A percentile compares a stretch with the other conserved stretches of the same genome.
Conservation (phyloP, 2,888 invertebrate species). For the Campopleginae sp. region DNA sequence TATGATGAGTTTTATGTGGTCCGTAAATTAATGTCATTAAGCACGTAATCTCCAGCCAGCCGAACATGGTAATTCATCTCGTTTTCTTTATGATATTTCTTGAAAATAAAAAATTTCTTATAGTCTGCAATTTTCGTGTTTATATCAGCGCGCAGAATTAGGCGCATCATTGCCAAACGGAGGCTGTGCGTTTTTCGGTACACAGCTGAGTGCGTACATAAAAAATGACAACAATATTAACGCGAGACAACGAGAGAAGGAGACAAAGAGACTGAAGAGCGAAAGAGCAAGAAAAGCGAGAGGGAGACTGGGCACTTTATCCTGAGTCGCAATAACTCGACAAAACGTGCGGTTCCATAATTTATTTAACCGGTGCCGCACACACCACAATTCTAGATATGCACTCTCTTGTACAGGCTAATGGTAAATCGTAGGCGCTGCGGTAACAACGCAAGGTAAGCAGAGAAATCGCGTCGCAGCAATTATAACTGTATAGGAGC, state of each 20-base stretch:
- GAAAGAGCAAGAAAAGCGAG: background rate
- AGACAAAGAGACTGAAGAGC: constrained; percentile 8
- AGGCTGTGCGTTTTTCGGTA: background rate
- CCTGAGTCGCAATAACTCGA: constrained; percentile 57
- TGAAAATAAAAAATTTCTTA: background rate
- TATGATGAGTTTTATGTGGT: background rate
- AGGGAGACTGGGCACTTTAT: constrained; percentile 26
- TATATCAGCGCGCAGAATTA: background rate
- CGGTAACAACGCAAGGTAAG: constrained; percentile 69
- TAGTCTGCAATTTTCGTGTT: background rate
- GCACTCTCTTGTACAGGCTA: constrained; percentile 70
- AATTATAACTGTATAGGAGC: constrained; percentile 77
- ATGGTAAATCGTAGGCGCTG: constrained; percentile 76
- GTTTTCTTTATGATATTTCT: background rate
- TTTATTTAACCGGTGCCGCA: constrained; percentile 74
- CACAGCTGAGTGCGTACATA: background rate
- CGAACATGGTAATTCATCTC: background rate
- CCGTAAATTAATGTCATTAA: constrained; percentile 23
- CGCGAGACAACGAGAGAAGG: background rate
- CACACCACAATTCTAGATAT: constrained; percentile 74
- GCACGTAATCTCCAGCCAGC: background rate
- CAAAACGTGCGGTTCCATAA: constrained; percentile 70
- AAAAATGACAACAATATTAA: constrained; percentile 10
- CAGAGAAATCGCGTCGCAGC: constrained; percentile 70
- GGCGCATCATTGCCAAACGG: background rate